Evolutionary conservation across 2,888 invertebrate species (phyloP), one percentile per base, ranked within the genome.

Genomic region (Tenthredo livida): DNA sequence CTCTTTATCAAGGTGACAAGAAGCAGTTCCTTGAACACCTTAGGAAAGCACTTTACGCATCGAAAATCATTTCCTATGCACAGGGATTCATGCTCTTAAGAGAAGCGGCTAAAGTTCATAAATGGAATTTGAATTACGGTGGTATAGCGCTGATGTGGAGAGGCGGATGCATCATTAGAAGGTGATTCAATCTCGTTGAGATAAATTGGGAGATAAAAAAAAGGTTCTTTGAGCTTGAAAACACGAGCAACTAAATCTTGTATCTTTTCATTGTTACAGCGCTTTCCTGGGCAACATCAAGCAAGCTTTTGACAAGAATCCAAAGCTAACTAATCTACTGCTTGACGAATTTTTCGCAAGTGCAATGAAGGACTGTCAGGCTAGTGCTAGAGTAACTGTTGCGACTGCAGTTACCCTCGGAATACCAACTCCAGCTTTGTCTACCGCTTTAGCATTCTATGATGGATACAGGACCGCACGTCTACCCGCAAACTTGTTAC

Each of bases 141-240:
- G 98, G 98, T 85, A 99, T 99, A 88, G 99, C 99, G 1, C 94
- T 99, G 70, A 99, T 99, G 99, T 99, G 99, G 99, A 96, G 99
- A 87, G 99, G 99, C 21, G 99, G 99, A n/a, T 99, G 99, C 93
- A 99, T 99, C 91, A 99, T 99, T 91, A 95, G 99, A 92, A 98
- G 98, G 96, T 95, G 94, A 92, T 3, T 25, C 4, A 61, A 43
- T 25, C 1, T 40, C 21, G 6, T 47, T 15, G 2, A n/a, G 72
- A 43, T 1, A 25, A 40, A 7, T 1, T 10, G 17, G 5, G n/a
- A 29, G 50, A 29, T 0, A 50, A 2, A 15, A 50, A 61, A 84
- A 75, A 50, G n/a, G 12, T 47, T 29, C 65, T 75, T 75, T 1
- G n/a, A 1, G 37, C 10, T 15, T 84, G n/a, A 84, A 21, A 77